Percentiles rank a stretch among this genome's conserved stretches.
These are phyloP conservation scores for Melanchra persicariae DNA, from an alignment of 2,888 invertebrate genomes.

Conservation along the genomic window DNA sequence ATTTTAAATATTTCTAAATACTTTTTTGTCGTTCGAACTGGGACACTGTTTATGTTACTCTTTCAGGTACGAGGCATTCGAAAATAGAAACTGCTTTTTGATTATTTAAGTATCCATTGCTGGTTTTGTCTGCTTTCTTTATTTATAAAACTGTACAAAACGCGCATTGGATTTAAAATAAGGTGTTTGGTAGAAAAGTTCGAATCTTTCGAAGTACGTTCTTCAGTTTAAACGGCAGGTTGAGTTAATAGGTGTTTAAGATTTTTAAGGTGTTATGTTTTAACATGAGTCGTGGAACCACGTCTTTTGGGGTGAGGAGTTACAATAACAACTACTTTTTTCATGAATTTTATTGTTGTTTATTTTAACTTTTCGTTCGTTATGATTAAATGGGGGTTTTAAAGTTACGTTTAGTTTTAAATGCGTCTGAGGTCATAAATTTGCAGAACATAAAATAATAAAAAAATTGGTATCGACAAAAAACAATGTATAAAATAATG, in stretches of 20 bases:
- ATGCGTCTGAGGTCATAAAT: slow-evolving; percentile 30
- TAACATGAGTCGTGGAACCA: slow-evolving; percentile 59
- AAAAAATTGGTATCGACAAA: not conserved
- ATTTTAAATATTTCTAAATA: slow-evolving; percentile 71
- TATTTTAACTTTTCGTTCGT: slow-evolving; percentile 57
- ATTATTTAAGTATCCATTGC: not conserved
- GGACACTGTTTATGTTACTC: slow-evolving; percentile 73
- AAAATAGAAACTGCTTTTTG: not conserved
- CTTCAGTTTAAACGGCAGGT: slow-evolving; percentile 41
- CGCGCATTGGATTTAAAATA: slow-evolving; percentile 15
- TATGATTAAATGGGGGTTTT: slow-evolving; percentile 39
- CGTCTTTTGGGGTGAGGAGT: slow-evolving; percentile 59
- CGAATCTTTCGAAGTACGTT: not conserved
- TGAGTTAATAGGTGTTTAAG: slow-evolving; percentile 79
- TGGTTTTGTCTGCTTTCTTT: not conserved
- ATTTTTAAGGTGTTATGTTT: slow-evolving; percentile 69
- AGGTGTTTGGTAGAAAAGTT: not conserved
- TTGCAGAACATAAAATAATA: slow-evolving; percentile 14
- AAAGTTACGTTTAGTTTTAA: slow-evolving; percentile 41
- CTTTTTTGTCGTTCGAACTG: slow-evolving; percentile 80
- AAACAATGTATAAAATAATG: too few species aligned
- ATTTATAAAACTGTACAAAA: not conserved
- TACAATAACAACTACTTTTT: slow-evolving; percentile 48
- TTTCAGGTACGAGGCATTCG: slow-evolving; percentile 55
- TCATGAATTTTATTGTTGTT: slow-evolving; percentile 41